Evolutionary conservation across 2,113 vertebrate genomes (phyloP), one percentile per base, ranked within the genome.

Genomic region (Ia io): DNA sequence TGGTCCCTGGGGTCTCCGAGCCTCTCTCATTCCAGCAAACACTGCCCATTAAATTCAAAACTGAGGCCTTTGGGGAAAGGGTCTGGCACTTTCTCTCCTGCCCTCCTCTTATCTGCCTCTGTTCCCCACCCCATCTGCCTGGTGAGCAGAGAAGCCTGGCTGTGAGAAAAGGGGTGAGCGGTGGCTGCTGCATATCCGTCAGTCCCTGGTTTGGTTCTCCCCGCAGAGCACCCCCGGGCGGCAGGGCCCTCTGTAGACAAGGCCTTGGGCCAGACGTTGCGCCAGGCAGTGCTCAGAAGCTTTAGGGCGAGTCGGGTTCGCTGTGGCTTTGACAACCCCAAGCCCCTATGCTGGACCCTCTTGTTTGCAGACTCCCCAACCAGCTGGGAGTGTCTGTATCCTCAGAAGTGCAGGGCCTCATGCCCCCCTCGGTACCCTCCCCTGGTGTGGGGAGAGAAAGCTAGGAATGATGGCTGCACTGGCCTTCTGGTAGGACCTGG

Each of bases 1-100:
- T 51, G 95, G 88, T 97, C 97, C 95, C 97, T 65, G 35, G 97
- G 97, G 97, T 28, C n/a, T 23, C 23, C 8, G 53, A 85, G 93
- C 83, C 94, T 92, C 69, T 92, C 91, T 96, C 84, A 74, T 94
- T 96, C 94, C 87, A 1, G 89, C 93, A 93, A 96, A 92, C 69
- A 79, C 61, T 86, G 95, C 77, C 96, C 94, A 90, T 97, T 96
- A 96, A 88, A 93, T 56, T 94, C 69, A 90, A 78, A 95, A 84
- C 69, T 32, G 78, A 93, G 95, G 95, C 59, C 96, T 93, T 92
- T 12, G 74, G 97, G 88, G 93, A 94, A 84, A 90, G 82, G 88
- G 85, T 79, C 88, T 90, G 95, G 95, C 80, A 53, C 70, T 84
- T 71, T 91, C 71, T 59, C 42, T 80, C 84, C n/a, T n/a, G 73